These are phyloP conservation scores for Drosophila parthenogenetica DNA, from an alignment of 2,888 invertebrate genomes.

Conservation along the genomic window DNA sequence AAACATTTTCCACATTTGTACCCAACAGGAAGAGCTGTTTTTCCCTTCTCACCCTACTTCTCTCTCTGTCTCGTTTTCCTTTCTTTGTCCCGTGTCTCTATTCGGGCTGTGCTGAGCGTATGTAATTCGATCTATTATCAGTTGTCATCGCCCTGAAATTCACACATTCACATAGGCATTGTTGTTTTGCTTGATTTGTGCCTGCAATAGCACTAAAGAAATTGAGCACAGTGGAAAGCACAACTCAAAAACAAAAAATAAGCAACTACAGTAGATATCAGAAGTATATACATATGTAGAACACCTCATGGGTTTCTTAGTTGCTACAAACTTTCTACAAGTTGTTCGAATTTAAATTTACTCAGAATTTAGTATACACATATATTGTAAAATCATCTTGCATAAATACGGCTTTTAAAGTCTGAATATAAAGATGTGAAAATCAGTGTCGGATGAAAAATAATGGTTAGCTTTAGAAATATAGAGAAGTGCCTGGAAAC, in stretches of 20 bases:
- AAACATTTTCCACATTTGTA: constrained; percentile 60
- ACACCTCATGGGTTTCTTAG: too few species aligned
- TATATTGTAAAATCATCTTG: too few species aligned
- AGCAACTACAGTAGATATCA: background rate
- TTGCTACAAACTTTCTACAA: too few species aligned
- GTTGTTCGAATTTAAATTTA: too few species aligned
- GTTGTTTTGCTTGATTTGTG: constrained; percentile 77
- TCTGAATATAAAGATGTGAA: too few species aligned
- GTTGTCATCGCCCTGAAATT: constrained; percentile 82
- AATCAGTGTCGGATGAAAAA: too few species aligned
- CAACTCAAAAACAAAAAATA: background rate
- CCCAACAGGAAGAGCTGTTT: constrained; percentile 26
- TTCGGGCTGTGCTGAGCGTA: constrained; percentile 44
- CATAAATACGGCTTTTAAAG: too few species aligned
- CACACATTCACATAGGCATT: constrained; percentile 75
- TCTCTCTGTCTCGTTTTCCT: background rate
- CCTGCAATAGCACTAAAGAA: constrained; percentile 32
- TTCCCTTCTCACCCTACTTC: background rate
- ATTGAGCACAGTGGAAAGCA: constrained; percentile 45
- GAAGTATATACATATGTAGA: too few species aligned
- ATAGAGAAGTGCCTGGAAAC: too few species aligned
- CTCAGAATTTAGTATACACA: too few species aligned
- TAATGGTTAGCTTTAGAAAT: too few species aligned
- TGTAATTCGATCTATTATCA: constrained; percentile 83
- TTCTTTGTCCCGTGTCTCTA: constrained; percentile 11